Conservation (phyloP, 1,140 invertebrate genomes). For the Helicoverpa armigera region DNA sequence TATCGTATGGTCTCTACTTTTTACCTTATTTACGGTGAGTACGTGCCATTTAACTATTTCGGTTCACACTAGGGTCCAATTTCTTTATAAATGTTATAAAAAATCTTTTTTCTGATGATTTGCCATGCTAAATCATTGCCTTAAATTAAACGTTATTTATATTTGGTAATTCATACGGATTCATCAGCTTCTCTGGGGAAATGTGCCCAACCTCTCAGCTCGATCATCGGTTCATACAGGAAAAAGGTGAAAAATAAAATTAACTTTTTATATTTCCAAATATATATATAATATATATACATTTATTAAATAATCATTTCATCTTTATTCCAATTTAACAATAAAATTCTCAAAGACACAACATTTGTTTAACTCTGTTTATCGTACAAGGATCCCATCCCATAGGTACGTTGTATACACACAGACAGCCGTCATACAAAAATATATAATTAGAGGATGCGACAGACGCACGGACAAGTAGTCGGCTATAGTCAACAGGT, state of each 20-base stretch:
- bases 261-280: conserved; percentile 77
- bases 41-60: too few relatives aligned
- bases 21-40: too few relatives aligned
- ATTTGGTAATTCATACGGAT: too few relatives aligned
- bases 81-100: too few relatives aligned
- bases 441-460: conserved; percentile 64
- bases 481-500: conserved; percentile 43
- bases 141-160: too few relatives aligned
- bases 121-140: too few relatives aligned
- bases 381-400: conserved; percentile 79
- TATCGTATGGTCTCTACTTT: too few relatives aligned
- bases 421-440: conserved; percentile 69
- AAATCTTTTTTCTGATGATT: too few relatives aligned
- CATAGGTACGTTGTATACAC: conserved; percentile 53
- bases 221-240: neutral
- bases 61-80: too few relatives aligned
- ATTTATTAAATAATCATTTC: conserved; percentile 86
- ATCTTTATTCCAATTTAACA: conserved; percentile 86
- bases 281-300: conserved; percentile 85
- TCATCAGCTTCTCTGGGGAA: too few relatives aligned
- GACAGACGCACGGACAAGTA: conserved; percentile 37
- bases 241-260: conserved; percentile 66
- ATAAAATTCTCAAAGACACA: conserved; percentile 86
- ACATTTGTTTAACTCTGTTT: conserved; percentile 82
- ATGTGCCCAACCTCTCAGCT: neutral